phyloP scores from a whole-genome alignment of 1,140 invertebrate species.

The Teleopsis dalmanni region DNA sequence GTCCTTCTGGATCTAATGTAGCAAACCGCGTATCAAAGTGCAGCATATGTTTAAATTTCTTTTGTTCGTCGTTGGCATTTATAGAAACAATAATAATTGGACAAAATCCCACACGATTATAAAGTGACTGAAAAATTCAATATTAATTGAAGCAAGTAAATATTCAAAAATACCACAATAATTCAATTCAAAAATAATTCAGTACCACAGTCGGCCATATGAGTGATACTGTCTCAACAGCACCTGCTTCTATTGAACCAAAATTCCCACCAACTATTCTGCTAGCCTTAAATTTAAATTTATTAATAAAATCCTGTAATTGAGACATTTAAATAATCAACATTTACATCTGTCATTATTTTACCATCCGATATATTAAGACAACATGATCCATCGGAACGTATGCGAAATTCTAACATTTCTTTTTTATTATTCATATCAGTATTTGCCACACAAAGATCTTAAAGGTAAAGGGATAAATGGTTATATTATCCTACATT shows the following conservation, averaged over 20 bases:
- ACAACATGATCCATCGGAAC: constrained; percentile 22
- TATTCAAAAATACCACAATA: not conserved
- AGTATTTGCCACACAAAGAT: constrained; percentile 24
- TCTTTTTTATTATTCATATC: constrained; percentile 10
- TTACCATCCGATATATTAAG: constrained; percentile 19
- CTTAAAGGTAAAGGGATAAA: constrained; percentile 8
- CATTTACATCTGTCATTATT: constrained; percentile 2
- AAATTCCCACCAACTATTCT: constrained; percentile 29
- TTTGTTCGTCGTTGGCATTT: constrained; percentile 15
- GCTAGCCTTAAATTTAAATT: constrained; percentile 10
- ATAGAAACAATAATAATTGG: constrained; percentile 20
- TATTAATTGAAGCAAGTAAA: not conserved
- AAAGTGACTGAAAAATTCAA: constrained; percentile 23
- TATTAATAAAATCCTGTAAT: not conserved
- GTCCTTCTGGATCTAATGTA: constrained; percentile 22
- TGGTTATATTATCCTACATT: no score
- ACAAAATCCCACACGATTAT: constrained; percentile 35
- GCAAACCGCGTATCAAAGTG: constrained; percentile 33
- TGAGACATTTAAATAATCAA: not conserved
- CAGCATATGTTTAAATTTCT: constrained; percentile 16
- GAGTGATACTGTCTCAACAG: constrained; percentile 24
- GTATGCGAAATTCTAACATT: constrained; percentile 19
- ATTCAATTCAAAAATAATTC: constrained; percentile 4
- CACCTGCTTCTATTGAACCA: constrained; percentile 24
- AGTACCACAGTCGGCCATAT: constrained; percentile 37